Conservation (phyloP, 2,113 vertebrate species). For the Hypanus sabinus region DNA sequence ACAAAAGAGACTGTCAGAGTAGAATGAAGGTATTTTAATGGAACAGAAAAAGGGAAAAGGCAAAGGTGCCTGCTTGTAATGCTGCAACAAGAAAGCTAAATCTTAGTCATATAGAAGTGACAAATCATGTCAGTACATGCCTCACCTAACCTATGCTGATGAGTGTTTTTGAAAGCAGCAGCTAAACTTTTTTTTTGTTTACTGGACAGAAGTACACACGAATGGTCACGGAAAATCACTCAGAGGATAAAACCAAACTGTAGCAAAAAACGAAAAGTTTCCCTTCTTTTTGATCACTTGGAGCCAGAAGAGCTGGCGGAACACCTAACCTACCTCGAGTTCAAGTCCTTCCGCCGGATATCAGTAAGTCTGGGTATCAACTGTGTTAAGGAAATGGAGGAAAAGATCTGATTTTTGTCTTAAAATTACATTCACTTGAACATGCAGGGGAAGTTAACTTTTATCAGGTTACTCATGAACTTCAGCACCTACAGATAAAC, state of each 20-base stretch:
- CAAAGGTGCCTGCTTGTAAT: neutral
- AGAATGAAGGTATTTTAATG: neutral
- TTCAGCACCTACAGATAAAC: neutral
- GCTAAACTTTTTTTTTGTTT: neutral
- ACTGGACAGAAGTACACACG: slow-evolving; percentile 70
- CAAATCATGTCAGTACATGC: too few relatives aligned
- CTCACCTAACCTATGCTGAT: neutral
- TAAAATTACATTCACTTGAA: neutral
- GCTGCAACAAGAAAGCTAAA: neutral
- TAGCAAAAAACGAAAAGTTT: slow-evolving; percentile 92
- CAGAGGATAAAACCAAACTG: slow-evolving; percentile 80
- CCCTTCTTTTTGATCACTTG: slow-evolving; percentile 88
- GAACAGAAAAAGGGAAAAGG: neutral
- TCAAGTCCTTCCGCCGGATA: slow-evolving; percentile 90
- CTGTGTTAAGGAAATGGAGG: too few relatives aligned
- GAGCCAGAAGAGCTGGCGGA: slow-evolving; percentile 86
- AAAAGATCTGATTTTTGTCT: neutral
- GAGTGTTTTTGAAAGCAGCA: neutral
- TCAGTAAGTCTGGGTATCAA: slow-evolving; percentile 61
- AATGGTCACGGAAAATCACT: slow-evolving; percentile 90
- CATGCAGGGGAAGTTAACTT: neutral
- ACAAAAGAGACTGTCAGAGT: neutral
- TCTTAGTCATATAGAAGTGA: neutral
- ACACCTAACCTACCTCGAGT: slow-evolving; percentile 87
- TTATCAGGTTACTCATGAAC: neutral